Conservation (phyloP, 2,888 invertebrate species). For the Lasioglossum villosulum region DNA sequence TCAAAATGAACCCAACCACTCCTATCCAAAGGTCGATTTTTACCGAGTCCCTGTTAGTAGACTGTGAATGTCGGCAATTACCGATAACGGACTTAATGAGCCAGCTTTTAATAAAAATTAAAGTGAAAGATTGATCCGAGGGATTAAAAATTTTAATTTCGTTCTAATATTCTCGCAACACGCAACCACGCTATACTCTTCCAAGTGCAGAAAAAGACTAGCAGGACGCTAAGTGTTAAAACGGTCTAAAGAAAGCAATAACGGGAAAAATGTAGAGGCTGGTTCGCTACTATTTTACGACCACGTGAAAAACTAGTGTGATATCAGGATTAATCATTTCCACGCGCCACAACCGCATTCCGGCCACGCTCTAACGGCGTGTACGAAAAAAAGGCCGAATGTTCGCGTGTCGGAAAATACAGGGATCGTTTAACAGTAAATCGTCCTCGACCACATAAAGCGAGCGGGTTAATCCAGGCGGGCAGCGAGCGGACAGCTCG, state of each 20-base stretch:
- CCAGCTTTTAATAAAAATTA: not conserved
- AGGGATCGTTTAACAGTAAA: constrained; percentile 49
- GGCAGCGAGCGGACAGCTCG: constrained; percentile 18
- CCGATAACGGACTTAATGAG: not conserved
- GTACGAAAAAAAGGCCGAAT: not conserved
- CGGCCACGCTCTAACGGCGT: constrained; percentile 2
- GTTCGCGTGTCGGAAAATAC: constrained; percentile 14
- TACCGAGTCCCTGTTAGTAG: too few relatives aligned
- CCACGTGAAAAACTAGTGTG: not conserved
- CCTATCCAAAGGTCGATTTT: too few relatives aligned
- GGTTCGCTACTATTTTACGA: not conserved
- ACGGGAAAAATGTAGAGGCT: not conserved
- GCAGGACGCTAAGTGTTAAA: not conserved
- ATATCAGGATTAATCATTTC: not conserved
- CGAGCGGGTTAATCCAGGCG: constrained; percentile 32
- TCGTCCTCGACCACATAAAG: constrained; percentile 17
- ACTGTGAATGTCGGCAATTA: too few relatives aligned
- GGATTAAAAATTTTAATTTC: not conserved
- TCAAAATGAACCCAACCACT: not conserved
- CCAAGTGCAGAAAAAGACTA: not conserved
- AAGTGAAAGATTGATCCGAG: not conserved
- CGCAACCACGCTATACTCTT: not conserved
- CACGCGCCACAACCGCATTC: constrained; percentile 13
- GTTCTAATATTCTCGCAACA: not conserved
- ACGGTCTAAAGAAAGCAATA: not conserved